Percentiles rank a stretch among this genome's conserved stretches.
These are phyloP conservation scores for Leucopternis melanops DNA, from an alignment of 2,113 vertebrate species.

Conservation along the genomic window DNA sequence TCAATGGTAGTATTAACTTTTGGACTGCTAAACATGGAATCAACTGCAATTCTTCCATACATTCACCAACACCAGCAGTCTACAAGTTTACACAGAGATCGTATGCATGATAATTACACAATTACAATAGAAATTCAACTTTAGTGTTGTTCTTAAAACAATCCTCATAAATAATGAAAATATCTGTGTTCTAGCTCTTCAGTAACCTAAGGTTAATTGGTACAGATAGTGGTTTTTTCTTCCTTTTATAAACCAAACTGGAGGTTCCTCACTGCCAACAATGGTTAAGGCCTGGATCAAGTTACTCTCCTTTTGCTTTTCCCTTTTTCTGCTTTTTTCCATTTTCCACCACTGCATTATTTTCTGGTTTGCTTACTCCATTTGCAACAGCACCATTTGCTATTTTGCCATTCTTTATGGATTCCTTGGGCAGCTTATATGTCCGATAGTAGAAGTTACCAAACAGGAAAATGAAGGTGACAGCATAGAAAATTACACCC, in stretches of 20 bases:
- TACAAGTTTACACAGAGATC: slow-evolving; percentile 72
- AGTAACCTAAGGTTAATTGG: slow-evolving; percentile 72
- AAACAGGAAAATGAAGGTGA: slow-evolving; percentile 96
- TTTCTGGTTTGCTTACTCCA: slow-evolving; percentile 80
- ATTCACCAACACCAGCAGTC: slow-evolving; percentile 73
- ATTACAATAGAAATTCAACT: slow-evolving; percentile 72
- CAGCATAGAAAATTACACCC: slow-evolving; percentile 92
- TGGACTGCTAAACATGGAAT: slow-evolving; percentile 59
- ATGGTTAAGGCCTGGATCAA: slow-evolving; percentile 70
- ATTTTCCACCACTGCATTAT: slow-evolving; percentile 76
- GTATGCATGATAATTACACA: slow-evolving; percentile 68
- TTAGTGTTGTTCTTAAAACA: slow-evolving; percentile 70
- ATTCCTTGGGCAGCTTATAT: slow-evolving; percentile 85
- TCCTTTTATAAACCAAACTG: slow-evolving; percentile 60
- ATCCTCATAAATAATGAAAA: slow-evolving; percentile 78
- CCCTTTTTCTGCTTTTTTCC: slow-evolving; percentile 90
- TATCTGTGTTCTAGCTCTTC: slow-evolving; percentile 65
- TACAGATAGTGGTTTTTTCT: slow-evolving; percentile 63
- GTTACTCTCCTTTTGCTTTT: slow-evolving; percentile 93
- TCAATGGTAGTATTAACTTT: slow-evolving; percentile 50
- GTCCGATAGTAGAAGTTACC: slow-evolving; percentile 98
- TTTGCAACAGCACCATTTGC: slow-evolving; percentile 80
- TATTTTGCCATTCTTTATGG: slow-evolving; percentile 78
- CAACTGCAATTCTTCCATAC: slow-evolving; percentile 64
- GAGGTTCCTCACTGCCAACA: slow-evolving; percentile 66